Evolutionary conservation across 2,888 invertebrate species (phyloP).

Genomic region (Conchocele bisecta): DNA sequence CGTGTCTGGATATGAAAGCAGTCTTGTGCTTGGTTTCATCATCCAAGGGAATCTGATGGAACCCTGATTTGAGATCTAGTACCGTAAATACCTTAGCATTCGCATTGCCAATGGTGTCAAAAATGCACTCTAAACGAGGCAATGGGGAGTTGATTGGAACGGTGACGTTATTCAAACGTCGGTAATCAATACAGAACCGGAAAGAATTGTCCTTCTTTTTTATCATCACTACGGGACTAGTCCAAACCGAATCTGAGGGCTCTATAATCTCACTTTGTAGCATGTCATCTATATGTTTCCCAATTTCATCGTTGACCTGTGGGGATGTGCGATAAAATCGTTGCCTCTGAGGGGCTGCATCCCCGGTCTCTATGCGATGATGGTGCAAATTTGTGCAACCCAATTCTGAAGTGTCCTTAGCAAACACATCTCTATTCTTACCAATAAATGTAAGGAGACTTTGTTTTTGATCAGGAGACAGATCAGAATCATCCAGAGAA

Average conservation of each 20-base stretch:
- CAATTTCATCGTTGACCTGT: conserved; percentile 2
- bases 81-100: conserved; percentile 28
- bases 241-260: conserved; percentile 21
- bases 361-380: conserved; percentile 24
- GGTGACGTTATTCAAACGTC: conserved; percentile 19
- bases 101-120: conserved; percentile 31
- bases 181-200: conserved; percentile 20
- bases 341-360: conserved; percentile 16
- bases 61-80: conserved; percentile 20
- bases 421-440: conserved; percentile 34
- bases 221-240: conserved; percentile 17
- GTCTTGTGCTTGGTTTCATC: conserved; percentile 26
- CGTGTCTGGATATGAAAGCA: conserved; percentile 33
- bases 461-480: conserved; percentile 8
- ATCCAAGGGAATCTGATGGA: conserved; percentile 40
- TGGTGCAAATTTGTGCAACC: conserved; percentile 31
- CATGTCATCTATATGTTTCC: conserved; percentile 7
- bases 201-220: conserved; percentile 13
- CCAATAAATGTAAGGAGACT: conserved; percentile 26
- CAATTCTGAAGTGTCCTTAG: conserved; percentile 38
- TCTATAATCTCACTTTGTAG: conserved; percentile 19
- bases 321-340: conserved; percentile 16
- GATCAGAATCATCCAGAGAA: conserved; percentile 12
- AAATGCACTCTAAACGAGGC: conserved; percentile 16
- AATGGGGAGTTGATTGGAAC: conserved; percentile 20